Conservation (phyloP, 2,797 vertebrate genomes). For the Miichthys miiuy region DNA sequence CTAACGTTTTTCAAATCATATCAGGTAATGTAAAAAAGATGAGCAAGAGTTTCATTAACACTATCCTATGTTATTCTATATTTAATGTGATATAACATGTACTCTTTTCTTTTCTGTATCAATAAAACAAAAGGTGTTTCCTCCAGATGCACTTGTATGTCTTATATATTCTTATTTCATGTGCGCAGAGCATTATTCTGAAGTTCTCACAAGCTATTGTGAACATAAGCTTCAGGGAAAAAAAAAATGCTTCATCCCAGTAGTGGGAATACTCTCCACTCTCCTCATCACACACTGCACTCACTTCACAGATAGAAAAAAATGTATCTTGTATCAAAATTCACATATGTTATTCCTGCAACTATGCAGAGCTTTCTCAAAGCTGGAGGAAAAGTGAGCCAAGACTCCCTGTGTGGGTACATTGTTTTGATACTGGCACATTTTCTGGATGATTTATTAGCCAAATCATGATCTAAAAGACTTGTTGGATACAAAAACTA, state of each 20-base stretch:
- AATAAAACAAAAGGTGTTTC: conserved; percentile 11
- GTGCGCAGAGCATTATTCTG: neutral
- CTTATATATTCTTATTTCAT: neutral
- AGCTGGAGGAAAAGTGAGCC: conserved; percentile 11
- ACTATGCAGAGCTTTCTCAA: conserved; percentile 21
- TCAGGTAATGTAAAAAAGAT: neutral
- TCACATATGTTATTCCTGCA: neutral
- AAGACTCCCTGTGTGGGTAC: conserved; percentile 22
- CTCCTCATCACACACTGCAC: conserved; percentile 22
- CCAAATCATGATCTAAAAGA: conserved; percentile 18
- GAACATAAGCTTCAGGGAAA: neutral
- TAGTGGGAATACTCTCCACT: conserved; percentile 12
- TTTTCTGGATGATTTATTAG: neutral
- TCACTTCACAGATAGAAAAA: neutral
- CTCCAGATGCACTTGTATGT: neutral
- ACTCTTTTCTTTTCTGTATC: conserved; percentile 2
- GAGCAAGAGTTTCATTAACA: neutral
- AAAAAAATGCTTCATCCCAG: neutral
- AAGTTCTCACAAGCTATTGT: neutral
- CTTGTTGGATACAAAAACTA: conserved; percentile 7
- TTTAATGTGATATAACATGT: neutral
- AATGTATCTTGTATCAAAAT: conserved; percentile 17
- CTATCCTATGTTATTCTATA: neutral
- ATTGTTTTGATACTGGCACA: conserved; percentile 7
- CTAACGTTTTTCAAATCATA: neutral